These are phyloP conservation scores for Drosophila ficusphila DNA, from an alignment of 1,140 invertebrate genomes.

Conservation along the genomic window DNA sequence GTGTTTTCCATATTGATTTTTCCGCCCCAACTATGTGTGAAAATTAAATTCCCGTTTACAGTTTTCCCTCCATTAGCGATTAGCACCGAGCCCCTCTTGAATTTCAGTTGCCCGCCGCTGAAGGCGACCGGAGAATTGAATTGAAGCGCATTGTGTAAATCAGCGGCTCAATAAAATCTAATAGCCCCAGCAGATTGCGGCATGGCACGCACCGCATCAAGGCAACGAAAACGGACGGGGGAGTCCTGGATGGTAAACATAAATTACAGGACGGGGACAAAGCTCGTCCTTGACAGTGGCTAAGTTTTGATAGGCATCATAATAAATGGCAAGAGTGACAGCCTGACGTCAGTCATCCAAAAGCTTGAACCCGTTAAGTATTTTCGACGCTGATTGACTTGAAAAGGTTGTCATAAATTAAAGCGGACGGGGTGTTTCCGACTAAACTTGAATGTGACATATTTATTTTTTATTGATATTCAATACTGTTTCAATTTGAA, in stretches of 20 bases:
- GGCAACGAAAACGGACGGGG: constrained; percentile 18
- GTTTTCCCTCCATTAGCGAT: constrained; percentile 44
- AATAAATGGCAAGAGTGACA: constrained; percentile 32
- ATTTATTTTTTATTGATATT: too few relatives aligned
- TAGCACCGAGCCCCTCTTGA: constrained; percentile 16
- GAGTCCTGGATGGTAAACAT: constrained; percentile 31
- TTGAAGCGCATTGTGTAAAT: constrained; percentile 77
- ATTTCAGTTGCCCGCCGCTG: not conserved
- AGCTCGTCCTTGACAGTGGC: constrained; percentile 66
- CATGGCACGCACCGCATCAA: constrained; percentile 62
- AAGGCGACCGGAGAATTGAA: constrained; percentile 57
- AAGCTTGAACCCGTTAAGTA: not conserved
- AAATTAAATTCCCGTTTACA: constrained; percentile 76
- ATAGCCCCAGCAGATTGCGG: constrained; percentile 74
- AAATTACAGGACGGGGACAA: constrained; percentile 55
- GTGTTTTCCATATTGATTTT: constrained; percentile 55
- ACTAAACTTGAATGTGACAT: too few relatives aligned
- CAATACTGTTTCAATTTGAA: too few relatives aligned
- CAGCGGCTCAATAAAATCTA: constrained; percentile 81
- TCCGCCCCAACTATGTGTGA: constrained; percentile 60
- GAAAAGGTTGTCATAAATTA: not conserved
- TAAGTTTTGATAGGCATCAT: constrained; percentile 21
- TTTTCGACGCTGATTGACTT: not conserved
- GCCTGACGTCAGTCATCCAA: constrained; percentile 5
- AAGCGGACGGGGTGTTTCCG: not conserved